Base-by-base conservation (phyloP, 2,113 vertebrate species). In the Brachyhypopomus occidentalis region DNA sequence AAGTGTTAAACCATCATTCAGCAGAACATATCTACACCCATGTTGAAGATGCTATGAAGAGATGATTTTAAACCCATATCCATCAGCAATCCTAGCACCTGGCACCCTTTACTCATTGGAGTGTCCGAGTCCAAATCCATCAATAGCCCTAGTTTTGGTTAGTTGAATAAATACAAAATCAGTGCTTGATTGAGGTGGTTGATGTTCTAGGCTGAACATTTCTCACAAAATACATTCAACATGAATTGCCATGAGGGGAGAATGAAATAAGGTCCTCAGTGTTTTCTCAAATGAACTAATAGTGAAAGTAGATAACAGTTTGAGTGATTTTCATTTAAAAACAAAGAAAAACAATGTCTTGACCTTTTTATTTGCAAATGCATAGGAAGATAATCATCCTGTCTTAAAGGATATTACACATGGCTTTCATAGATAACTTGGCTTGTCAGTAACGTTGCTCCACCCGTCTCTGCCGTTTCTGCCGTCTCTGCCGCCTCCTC, bases 381-480 rank as follows among this genome's bases (percentile, higher is more conserved):
- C 94, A 94, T 94, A 94, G 93, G 88, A 91, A 83, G 56, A 72
- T 77, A 71, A 73, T 64, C 25, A 52, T 48, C 48, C 59, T 17
- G 34, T 27, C 3, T 6, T 83, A 87, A 80, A 89, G 86, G 89
- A 77, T 41, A 58, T 96, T 94, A 98, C 91, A 99, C 97, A 91
- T 97, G 96, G 95, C 97, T 99, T 95, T 99, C 97, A 6, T 97
- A 97, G 72, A 95, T 89, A 86, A 98, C 89, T 2, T 94, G 95
- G 56, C 91, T 74, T 14, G 63, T 63, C 19, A 41, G 45, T 71
- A 77, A 4, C 2, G 9, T 75, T 16, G 2, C 77, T 22, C 2
- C 66, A 75, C 62, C 3, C n/a, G 6, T 3, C 23, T 78, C 76
- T 2, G 0, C 14, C 56, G 34, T n/a, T n/a, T n/a, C n/a, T n/a